Evolutionary conservation across 2,113 vertebrate species (phyloP).

Genomic region (Tupaia chinensis): DNA sequence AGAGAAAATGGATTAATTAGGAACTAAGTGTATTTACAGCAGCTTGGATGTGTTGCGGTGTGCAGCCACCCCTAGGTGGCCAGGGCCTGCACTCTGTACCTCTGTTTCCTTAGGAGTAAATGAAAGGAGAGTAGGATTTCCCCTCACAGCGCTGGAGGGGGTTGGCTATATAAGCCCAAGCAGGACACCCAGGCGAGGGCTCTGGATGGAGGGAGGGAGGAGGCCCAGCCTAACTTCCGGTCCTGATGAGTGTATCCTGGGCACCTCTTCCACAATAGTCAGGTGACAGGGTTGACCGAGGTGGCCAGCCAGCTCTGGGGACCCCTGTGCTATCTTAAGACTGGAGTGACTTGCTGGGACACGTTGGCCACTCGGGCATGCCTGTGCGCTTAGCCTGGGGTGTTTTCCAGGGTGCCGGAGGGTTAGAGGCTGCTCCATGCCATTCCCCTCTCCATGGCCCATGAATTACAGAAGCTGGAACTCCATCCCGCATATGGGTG

Average conservation of each 20-base stretch:
- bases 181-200: not conserved
- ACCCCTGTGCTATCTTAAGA: no score
- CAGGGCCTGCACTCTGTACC: not conserved
- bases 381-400: fast-evolving
- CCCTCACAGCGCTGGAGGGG: no score
- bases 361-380: fast-evolving
- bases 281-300: not conserved
- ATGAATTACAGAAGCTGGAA: fast-evolving
- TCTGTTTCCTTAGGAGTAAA: not conserved
- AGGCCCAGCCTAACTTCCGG: not conserved
- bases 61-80: fast-evolving
- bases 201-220: no score
- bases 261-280: no score
- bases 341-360: not conserved
- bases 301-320: no score
- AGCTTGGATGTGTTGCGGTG: no score
- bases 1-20: fast-evolving
- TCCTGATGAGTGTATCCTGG: no score
- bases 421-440: fast-evolving
- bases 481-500: fast-evolving
- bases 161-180: not conserved
- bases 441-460: fast-evolving
- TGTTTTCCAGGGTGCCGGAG: fast-evolving
- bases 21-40: fast-evolving
- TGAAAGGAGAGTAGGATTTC: fast-evolving